phyloP scores from a whole-genome alignment of 2,113 vertebrate species.

The Brevimyrus niger region DNA sequence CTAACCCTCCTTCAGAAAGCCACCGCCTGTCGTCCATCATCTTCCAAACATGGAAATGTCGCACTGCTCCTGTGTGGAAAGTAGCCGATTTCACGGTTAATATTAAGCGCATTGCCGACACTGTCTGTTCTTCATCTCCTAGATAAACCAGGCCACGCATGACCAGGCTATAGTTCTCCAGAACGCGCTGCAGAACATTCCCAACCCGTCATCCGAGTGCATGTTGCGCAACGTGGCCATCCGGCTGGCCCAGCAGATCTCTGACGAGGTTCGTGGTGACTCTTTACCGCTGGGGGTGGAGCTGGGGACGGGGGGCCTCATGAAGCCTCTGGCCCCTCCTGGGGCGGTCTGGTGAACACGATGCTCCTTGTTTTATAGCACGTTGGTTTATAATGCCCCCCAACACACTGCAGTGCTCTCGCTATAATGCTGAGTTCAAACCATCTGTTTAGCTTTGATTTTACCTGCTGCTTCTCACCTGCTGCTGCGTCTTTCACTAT shows the following conservation, averaged over 20 bases:
- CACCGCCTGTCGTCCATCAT: not conserved
- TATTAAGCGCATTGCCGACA: not conserved
- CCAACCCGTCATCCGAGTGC: conserved; percentile 95
- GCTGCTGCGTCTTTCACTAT: not conserved
- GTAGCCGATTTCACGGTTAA: not conserved
- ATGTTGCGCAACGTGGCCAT: conserved; percentile 98
- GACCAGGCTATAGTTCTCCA: conserved; percentile 97
- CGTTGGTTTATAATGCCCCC: not conserved
- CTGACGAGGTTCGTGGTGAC: conserved; percentile 81
- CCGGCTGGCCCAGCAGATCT: conserved; percentile 96
- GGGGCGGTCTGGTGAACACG: not conserved
- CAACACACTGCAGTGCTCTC: not conserved
- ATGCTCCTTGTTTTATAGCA: not conserved
- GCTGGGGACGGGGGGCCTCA: not conserved
- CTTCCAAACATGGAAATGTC: not conserved
- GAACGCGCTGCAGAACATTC: conserved; percentile 96
- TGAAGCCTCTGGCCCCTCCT: not conserved
- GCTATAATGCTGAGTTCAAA: not conserved
- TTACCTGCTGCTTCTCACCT: not conserved
- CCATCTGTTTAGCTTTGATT: not conserved
- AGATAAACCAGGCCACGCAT: conserved; percentile 94
- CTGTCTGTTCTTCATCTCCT: conserved; percentile 33
- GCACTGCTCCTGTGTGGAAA: not conserved
- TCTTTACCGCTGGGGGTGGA: not conserved
- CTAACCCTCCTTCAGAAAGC: too few relatives aligned